A percentile compares a stretch with the other conserved stretches of the same genome.
Evolutionary conservation across 2,113 vertebrate genomes (phyloP).

Genomic region (Apteryx mantelli): DNA sequence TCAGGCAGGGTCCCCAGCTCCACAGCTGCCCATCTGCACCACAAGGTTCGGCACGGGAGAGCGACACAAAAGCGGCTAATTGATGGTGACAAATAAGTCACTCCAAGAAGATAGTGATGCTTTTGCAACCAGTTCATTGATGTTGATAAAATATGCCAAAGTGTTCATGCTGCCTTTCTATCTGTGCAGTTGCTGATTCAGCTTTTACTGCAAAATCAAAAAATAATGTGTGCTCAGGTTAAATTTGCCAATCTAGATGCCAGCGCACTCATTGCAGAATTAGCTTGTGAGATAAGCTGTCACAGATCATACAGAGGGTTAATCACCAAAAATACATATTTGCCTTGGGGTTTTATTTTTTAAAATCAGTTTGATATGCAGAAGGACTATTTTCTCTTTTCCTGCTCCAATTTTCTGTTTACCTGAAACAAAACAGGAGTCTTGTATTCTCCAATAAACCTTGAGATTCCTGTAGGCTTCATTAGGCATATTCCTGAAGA

Average conservation of each 20-base stretch:
- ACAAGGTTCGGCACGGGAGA: background rate
- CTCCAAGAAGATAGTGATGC: background rate
- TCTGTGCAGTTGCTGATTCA: background rate
- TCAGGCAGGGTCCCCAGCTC: accelerated
- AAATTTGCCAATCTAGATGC: slow-evolving; percentile 3
- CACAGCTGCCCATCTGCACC: background rate
- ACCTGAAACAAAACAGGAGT: background rate
- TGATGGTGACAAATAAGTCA: background rate
- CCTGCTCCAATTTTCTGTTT: background rate
- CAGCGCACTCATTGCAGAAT: slow-evolving; percentile 2
- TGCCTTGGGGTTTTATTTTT: background rate
- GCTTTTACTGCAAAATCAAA: background rate
- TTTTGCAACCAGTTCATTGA: background rate
- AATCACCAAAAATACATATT: background rate
- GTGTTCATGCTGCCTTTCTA: background rate
- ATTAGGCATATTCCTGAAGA: background rate
- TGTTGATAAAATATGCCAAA: background rate
- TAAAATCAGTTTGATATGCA: background rate
- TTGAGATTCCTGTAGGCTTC: background rate
- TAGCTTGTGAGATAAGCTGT: background rate
- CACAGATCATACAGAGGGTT: background rate
- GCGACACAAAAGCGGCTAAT: background rate
- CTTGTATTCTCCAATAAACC: background rate
- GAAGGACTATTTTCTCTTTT: background rate
- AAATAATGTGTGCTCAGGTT: background rate